These are phyloP conservation scores for Ichneumoninae sp. DNA, from an alignment of 2,888 invertebrate genomes.

Conservation along the genomic window DNA sequence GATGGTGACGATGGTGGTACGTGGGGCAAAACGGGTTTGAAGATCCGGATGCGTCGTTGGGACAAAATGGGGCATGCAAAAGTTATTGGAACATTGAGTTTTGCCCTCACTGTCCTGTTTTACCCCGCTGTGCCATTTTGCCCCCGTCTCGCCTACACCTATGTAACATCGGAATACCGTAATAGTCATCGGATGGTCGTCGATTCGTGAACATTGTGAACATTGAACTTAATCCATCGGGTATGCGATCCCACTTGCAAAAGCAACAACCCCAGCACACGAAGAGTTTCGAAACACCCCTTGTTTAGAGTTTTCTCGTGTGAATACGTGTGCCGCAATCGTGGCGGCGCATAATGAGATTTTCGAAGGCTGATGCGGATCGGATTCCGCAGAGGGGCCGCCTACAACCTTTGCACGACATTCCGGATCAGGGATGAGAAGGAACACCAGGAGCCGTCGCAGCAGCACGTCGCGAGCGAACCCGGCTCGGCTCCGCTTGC, in stretches of 20 bases:
- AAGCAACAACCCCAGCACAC: neutral
- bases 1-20: too few species aligned
- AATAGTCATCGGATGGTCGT: neutral
- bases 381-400: slow-evolving; percentile 68
- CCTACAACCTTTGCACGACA: slow-evolving; percentile 37
- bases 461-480: slow-evolving; percentile 56
- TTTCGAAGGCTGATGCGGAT: slow-evolving; percentile 67
- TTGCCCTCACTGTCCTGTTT: too few species aligned
- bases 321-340: slow-evolving; percentile 42
- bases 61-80: too few species aligned
- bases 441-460: slow-evolving; percentile 48
- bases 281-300: neutral
- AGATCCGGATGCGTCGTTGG: too few species aligned
- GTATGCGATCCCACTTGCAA: neutral
- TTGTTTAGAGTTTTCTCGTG: slow-evolving; percentile 23
- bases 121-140: too few species aligned
- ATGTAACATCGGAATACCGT: neutral
- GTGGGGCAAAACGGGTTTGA: too few species aligned
- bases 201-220: neutral
- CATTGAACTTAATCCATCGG: neutral
- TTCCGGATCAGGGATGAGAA: slow-evolving; percentile 52
- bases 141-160: too few species aligned
- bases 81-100: too few species aligned
- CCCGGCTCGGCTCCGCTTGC: slow-evolving; percentile 51
- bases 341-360: slow-evolving; percentile 66